phyloP scores from a whole-genome alignment of 92 coral and sea anemone species.

The Heteractis magnifica region DNA sequence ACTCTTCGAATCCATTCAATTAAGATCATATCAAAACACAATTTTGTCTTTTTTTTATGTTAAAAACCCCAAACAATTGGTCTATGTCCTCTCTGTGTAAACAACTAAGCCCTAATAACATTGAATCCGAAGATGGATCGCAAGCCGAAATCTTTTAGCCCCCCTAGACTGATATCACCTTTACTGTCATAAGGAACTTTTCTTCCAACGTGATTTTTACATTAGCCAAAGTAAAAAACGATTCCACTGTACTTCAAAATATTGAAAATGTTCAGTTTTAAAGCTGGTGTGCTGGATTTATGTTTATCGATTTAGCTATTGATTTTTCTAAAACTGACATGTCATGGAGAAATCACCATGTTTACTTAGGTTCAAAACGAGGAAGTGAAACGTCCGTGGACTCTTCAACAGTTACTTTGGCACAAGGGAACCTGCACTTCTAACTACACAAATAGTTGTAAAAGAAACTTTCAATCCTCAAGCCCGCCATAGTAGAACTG shows the following conservation, averaged over 20 bases:
- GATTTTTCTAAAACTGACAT: not conserved
- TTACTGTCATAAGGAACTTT: not conserved
- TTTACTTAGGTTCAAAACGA: not conserved
- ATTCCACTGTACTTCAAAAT: not conserved
- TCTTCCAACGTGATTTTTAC: not conserved
- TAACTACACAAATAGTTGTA: not conserved
- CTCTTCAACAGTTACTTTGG: constrained; percentile 1
- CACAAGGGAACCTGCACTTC: not conserved
- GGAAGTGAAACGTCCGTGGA: not conserved
- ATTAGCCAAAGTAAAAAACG: not conserved
- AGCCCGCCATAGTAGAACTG: not conserved
- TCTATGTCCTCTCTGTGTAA: not conserved
- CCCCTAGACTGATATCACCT: not conserved
- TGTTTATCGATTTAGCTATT: not conserved
- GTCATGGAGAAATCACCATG: not conserved
- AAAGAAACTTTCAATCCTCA: not conserved
- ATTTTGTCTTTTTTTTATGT: not conserved
- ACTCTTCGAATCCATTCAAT: not conserved
- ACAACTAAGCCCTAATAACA: not conserved
- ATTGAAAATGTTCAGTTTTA: not conserved
- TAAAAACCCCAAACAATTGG: not conserved
- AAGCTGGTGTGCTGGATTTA: not conserved
- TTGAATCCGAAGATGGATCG: not conserved
- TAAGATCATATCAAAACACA: constrained; percentile 28
- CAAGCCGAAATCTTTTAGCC: not conserved